A percentile compares a stretch with the other conserved stretches of the same genome.
Evolutionary conservation across 2,113 vertebrate genomes (phyloP).

Genomic region (Suricata suricatta): DNA sequence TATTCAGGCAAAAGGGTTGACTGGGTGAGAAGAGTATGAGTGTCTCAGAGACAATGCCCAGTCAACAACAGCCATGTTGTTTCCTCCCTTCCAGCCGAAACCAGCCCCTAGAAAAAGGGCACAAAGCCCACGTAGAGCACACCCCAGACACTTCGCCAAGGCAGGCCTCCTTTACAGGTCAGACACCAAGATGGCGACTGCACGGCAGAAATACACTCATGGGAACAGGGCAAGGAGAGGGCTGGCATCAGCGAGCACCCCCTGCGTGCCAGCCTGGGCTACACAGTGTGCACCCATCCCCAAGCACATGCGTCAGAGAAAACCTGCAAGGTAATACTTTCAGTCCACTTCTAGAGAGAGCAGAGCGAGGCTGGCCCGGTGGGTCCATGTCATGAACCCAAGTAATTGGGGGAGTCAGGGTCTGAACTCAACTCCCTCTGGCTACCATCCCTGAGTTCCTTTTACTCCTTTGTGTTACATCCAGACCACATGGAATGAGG

Average conservation of each 20-base stretch:
- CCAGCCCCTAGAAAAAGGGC: background rate
- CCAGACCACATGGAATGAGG: background rate
- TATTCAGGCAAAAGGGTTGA: background rate
- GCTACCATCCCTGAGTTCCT: background rate
- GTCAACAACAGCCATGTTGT: background rate
- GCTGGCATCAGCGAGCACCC: rapidly evolving
- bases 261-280: rapidly evolving
- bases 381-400: background rate
- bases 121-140: background rate
- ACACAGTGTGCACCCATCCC: rapidly evolving
- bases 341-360: background rate
- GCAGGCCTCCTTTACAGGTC: background rate
- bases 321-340: background rate
- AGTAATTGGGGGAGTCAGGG: background rate
- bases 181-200: background rate
- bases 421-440: background rate
- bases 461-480: background rate
- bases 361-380: background rate
- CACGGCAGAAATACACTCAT: background rate
- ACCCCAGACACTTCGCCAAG: background rate
- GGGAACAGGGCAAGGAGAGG: background rate
- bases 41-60: background rate
- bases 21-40: background rate
- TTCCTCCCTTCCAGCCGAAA: background rate
- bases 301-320: rapidly evolving